Conservation (phyloP, 2,113 vertebrate species). For the Rostratula benghalensis region DNA sequence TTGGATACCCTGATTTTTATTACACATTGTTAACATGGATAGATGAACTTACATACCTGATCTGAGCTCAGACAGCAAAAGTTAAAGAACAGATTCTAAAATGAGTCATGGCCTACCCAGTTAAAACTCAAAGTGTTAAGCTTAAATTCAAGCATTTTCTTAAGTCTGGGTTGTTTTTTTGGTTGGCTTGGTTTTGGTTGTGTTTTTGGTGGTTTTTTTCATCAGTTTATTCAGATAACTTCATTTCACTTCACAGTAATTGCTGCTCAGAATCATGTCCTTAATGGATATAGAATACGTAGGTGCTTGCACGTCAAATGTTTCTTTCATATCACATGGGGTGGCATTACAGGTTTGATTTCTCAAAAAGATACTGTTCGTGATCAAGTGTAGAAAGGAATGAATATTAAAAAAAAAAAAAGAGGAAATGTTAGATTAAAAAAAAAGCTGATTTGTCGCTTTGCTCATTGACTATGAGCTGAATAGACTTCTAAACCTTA, state of each 20-base stretch:
- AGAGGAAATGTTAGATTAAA: constrained; percentile 54
- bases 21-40: background rate
- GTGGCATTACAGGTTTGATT: constrained; percentile 41
- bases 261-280: background rate
- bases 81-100: background rate
- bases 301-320: background rate
- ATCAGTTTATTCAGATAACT: background rate
- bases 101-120: background rate
- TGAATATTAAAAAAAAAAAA: constrained; percentile 15
- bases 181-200: too few species aligned
- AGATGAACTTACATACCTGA: background rate
- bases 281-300: background rate
- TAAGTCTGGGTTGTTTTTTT: background rate
- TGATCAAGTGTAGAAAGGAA: constrained; percentile 24
- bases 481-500: constrained; percentile 79
- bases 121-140: background rate
- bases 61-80: background rate
- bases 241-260: background rate
- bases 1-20: background rate
- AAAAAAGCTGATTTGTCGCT: constrained; percentile 73
- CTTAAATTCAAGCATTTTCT: background rate
- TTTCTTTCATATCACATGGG: background rate
- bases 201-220: background rate
- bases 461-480: constrained; percentile 67
- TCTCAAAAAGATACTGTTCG: background rate